Base-by-base conservation (phyloP, 2,888 invertebrate species). In the Globia sparganii region DNA sequence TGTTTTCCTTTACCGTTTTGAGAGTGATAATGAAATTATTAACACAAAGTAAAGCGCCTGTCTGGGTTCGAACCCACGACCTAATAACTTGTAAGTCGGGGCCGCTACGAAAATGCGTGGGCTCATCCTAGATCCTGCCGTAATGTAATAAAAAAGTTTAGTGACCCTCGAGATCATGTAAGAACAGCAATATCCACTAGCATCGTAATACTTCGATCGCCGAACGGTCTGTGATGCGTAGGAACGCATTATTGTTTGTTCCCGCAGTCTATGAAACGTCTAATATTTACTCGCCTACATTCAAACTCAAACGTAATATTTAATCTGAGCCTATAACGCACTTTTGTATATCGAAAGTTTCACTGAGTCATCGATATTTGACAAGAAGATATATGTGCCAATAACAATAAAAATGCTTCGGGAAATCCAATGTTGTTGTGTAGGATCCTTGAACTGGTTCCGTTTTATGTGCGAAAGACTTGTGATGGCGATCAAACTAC, bases 361-460 rank as follows among this genome's bases (percentile, higher is more conserved):
- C 80, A 86, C 83, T 88, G 85, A 83, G 46, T 89, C 88, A 86
- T 91, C 90, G 85, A 88, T 86, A 87, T 82, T 87, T 89, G 82
- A 85, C 86, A 84, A 82, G 85, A 90, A 84, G 80, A 88, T 86
- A 78, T 78, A 77, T 74, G 79, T 81, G 84, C 87, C 90, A 90
- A 92, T 93, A 92, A 92, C 90, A 90, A 93, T 93, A 92, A 93
- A 94, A 92, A 90, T 88, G 83, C 86, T 89, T 90, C 79, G 89
- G 89, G 84, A 91, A 91, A 90, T 86, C 88, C 89, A 83, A 88
- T 87, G 87, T 87, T 88, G 86, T 75, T 69, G 78, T 81, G 76
- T 82, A 83, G 72, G 86, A 92, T 91, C 94, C 94, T 94, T 94
- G 94, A 91, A 89, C 94, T 93, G 91, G 82, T 92, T 94, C 90